Base-by-base conservation (phyloP, 2,797 vertebrate species). In the Catostomus latipinnis region DNA sequence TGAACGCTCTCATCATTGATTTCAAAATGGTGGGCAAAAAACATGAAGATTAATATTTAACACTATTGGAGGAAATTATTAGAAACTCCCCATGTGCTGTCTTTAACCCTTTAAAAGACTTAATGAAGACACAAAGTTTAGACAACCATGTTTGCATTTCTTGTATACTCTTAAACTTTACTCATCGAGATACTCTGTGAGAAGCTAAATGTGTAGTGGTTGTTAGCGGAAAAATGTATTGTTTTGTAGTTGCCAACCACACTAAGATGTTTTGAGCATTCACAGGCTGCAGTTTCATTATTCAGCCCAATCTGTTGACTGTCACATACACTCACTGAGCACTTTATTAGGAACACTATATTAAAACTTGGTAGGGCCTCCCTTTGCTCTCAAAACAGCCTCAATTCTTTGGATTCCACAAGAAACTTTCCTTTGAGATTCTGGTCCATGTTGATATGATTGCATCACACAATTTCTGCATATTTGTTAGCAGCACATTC, bases 41-140 rank as follows among this genome's bases (percentile, higher is more conserved):
- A 68, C 60, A 69, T 8, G 56, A 76, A 78, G 79, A 58, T 83
- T 62, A 85, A 87, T 83, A 82, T 83, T 86, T 84, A 34, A 86
- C 57, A 43, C 45, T 70, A 52, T 79, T 66, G 34, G 71, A 1
- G 22, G 22, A 22, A 22, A 22, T 22, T 1, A 22, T 22, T 22
- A 22, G 22, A 22, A 22, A 22, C 22, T 22, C 22, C 22, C 22
- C 22, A 76, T 34, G 34, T 14, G 13, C 10, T 56, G 53, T 18
- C 11, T 52, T n/a, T 34, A 11, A n/a, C 54, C 18, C 12, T 50
- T 58, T 8, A 70, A 1, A 57, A 8, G 13, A 65, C 65, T 46
- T 76, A 16, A 63, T 52, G 52, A 34, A 34, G 34, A 67, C 71
- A 75, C n/a, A 48, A 62, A 45, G 12, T 50, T 80, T 46, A 71